Conservation (phyloP, 2,797 vertebrate genomes). For the Etheostoma nigrum region DNA sequence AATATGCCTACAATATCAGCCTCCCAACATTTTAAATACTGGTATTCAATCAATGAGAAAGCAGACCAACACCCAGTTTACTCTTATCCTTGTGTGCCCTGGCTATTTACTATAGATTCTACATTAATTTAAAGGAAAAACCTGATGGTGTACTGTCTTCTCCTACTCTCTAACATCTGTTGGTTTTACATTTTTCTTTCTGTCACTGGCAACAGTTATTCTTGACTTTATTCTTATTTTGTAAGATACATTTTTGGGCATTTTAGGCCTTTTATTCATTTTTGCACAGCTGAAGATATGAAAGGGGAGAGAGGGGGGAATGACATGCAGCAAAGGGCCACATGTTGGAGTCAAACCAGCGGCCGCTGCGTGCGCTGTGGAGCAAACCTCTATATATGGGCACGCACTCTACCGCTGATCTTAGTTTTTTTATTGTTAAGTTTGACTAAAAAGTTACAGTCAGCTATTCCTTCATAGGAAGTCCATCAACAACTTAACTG, state of each 20-base stretch:
- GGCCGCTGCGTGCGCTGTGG: too few species aligned
- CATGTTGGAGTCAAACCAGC: too few species aligned
- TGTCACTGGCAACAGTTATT: conserved; percentile 8
- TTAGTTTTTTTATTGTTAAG: conserved; percentile 12
- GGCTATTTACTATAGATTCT: conserved; percentile 17
- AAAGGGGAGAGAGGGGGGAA: too few species aligned
- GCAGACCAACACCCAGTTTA: background rate
- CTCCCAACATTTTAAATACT: conserved; percentile 4
- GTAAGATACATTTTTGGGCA: too few species aligned
- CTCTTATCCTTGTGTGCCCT: background rate
- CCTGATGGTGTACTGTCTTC: conserved; percentile 32
- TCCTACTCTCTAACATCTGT: background rate
- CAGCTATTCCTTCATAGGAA: conserved; percentile 22
- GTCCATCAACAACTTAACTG: conserved; percentile 35
- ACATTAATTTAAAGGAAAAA: conserved; percentile 37
- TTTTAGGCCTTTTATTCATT: too few species aligned
- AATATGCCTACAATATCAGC: conserved; percentile 14
- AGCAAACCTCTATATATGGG: too few species aligned
- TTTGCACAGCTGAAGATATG: too few species aligned
- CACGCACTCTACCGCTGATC: background rate
- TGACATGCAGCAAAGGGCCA: too few species aligned
- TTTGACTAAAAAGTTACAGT: conserved; percentile 29
- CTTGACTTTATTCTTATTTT: background rate
- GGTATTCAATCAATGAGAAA: background rate
- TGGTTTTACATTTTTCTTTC: conserved; percentile 17